These are phyloP conservation scores for Xestia sexstrigata DNA, from an alignment of 2,888 invertebrate species.

Conservation along the genomic window DNA sequence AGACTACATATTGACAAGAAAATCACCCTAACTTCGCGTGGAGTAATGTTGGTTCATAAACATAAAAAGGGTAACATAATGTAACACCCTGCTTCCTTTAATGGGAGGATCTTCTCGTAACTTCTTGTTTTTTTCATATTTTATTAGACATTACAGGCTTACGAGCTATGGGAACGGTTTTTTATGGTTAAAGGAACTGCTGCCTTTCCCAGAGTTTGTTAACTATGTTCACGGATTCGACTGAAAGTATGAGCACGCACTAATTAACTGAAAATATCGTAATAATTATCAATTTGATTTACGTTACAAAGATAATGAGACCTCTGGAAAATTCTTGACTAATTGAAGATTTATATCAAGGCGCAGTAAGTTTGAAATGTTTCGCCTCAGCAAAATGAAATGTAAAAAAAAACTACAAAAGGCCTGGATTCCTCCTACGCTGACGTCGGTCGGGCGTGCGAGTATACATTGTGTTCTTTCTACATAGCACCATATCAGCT, in stretches of 20 bases:
- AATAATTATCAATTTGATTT: conserved; percentile 2
- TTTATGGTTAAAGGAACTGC: conserved; percentile 18
- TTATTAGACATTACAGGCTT: conserved; percentile 24
- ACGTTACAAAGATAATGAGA: neutral
- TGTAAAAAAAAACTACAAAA: neutral
- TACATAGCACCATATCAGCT: no score
- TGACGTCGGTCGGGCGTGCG: no score
- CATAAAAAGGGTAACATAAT: conserved; percentile 33
- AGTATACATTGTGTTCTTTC: no score
- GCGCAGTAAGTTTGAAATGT: neutral
- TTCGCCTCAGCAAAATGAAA: neutral
- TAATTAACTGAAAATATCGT: conserved; percentile 10
- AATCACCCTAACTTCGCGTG: conserved; percentile 17
- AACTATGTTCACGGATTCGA: neutral
- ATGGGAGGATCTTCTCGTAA: conserved; percentile 20
- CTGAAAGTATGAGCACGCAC: neutral
- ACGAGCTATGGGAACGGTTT: conserved; percentile 6
- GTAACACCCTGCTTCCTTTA: conserved; percentile 18
- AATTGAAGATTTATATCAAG: neutral
- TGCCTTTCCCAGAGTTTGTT: neutral
- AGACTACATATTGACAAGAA: conserved; percentile 31
- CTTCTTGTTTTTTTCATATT: conserved; percentile 28
- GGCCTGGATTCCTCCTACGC: no score
- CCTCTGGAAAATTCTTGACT: neutral
- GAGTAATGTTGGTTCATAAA: conserved; percentile 21